Evolutionary conservation across 2,797 vertebrate genomes (phyloP).

Genomic region (Florisuga fusca): DNA sequence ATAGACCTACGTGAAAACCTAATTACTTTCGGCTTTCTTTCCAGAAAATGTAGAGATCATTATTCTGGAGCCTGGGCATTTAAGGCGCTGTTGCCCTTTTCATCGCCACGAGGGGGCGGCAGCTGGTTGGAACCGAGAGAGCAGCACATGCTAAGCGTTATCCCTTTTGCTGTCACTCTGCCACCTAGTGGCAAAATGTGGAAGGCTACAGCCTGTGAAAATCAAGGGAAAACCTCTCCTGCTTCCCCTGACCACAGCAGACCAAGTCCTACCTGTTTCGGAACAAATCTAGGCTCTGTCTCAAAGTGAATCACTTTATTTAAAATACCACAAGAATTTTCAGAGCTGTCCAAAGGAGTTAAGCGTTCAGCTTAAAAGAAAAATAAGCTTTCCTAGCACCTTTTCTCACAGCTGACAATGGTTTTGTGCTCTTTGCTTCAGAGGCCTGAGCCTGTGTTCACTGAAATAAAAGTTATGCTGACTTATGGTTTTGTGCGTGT

Average conservation of each 20-base stretch:
- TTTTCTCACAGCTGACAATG: background rate
- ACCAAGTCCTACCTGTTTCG: background rate
- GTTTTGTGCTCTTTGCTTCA: background rate
- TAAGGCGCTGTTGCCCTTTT: background rate
- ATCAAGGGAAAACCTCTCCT: background rate
- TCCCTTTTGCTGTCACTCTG: constrained; percentile 22
- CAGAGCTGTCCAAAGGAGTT: background rate
- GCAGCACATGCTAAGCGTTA: background rate
- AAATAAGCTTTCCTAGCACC: background rate
- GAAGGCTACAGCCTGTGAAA: background rate
- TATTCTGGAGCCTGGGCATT: background rate
- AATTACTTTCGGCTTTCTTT: background rate
- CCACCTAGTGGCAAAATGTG: constrained; percentile 53
- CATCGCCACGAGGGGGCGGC: background rate
- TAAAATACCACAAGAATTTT: background rate
- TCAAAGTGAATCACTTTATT: background rate
- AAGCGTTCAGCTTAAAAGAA: background rate
- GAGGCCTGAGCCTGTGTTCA: background rate
- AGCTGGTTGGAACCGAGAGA: background rate
- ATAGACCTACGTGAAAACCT: background rate
- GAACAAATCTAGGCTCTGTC: background rate
- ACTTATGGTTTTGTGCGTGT: background rate
- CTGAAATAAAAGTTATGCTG: background rate
- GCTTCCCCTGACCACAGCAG: accelerated
- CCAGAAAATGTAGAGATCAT: background rate